A percentile compares a stretch with the other conserved stretches of the same genome.
Evolutionary conservation across 2,113 vertebrate genomes (phyloP).

Genomic region (Dromas ardeola): DNA sequence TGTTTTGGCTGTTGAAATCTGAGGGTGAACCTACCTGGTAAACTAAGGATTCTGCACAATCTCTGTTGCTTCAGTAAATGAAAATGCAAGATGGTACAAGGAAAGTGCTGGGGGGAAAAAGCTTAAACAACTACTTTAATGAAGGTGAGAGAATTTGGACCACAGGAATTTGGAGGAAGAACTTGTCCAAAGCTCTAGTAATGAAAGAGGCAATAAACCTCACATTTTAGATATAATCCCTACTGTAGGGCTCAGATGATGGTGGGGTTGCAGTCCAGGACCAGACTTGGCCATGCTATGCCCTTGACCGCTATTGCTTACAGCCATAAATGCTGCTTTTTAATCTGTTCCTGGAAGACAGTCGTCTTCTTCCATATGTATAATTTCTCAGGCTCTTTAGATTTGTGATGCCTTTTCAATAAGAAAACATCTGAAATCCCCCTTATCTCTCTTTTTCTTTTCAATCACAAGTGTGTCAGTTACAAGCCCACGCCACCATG

Average conservation of each 20-base stretch:
- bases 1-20: neutral
- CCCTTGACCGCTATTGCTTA: neutral
- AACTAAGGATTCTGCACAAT: neutral
- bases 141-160: neutral
- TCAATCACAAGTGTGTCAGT: slow-evolving; percentile 10
- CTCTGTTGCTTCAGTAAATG: neutral
- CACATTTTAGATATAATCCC: neutral
- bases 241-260: neutral
- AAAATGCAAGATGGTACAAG: neutral
- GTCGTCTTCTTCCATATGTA: neutral
- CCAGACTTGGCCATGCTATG: neutral
- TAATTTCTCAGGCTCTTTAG: neutral
- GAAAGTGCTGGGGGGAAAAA: neutral
- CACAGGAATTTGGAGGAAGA: neutral
- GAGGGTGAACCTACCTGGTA: neutral
- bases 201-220: neutral
- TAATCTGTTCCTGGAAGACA: neutral
- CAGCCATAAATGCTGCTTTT: neutral
- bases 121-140: neutral
- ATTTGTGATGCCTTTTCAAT: neutral
- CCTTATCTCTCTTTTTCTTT: neutral
- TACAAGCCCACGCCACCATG: neutral
- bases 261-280: neutral
- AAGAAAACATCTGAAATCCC: neutral
- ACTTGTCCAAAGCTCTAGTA: neutral